A percentile compares a stretch with the other conserved stretches of the same genome.
These are phyloP conservation scores for Coelinius sp. DNA, from an alignment of 2,888 invertebrate species.

Conservation along the genomic window DNA sequence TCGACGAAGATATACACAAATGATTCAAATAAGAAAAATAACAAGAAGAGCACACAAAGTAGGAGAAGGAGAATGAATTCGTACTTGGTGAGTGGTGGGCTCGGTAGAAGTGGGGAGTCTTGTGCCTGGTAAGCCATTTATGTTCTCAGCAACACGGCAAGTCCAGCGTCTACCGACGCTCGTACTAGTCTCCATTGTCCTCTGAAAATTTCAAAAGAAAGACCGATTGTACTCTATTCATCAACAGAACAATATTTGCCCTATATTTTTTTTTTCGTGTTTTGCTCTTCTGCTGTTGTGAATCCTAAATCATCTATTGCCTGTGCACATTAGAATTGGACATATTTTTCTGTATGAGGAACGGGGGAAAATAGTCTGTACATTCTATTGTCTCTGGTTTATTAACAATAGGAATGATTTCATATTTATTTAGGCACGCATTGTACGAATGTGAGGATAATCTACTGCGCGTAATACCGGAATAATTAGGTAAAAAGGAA, in stretches of 20 bases:
- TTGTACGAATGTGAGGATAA: too few species aligned
- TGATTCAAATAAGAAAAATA: not conserved
- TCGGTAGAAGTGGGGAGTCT: conserved; percentile 43
- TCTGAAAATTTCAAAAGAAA: conserved; percentile 10
- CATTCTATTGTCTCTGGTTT: too few species aligned
- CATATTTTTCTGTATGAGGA: too few species aligned
- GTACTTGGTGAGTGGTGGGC: conserved; percentile 59
- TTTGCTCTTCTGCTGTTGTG: too few species aligned
- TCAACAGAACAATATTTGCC: not conserved
- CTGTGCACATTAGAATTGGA: too few species aligned
- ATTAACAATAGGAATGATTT: too few species aligned
- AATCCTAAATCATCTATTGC: too few species aligned
- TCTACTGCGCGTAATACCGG: too few species aligned
- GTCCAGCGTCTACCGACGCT: conserved; percentile 41
- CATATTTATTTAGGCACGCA: too few species aligned
- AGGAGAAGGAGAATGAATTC: conserved; percentile 34
- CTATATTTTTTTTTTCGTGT: not conserved
- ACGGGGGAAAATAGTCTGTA: too few species aligned
- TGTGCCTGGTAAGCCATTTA: conserved; percentile 45
- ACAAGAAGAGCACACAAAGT: not conserved
- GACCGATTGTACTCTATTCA: not conserved
- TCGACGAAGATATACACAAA: not conserved
- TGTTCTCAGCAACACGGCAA: conserved; percentile 39
- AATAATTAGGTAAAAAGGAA: too few species aligned
- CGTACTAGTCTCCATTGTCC: conserved; percentile 36